phyloP scores from a whole-genome alignment of 2,113 vertebrate genomes.

The Strix uralensis region DNA sequence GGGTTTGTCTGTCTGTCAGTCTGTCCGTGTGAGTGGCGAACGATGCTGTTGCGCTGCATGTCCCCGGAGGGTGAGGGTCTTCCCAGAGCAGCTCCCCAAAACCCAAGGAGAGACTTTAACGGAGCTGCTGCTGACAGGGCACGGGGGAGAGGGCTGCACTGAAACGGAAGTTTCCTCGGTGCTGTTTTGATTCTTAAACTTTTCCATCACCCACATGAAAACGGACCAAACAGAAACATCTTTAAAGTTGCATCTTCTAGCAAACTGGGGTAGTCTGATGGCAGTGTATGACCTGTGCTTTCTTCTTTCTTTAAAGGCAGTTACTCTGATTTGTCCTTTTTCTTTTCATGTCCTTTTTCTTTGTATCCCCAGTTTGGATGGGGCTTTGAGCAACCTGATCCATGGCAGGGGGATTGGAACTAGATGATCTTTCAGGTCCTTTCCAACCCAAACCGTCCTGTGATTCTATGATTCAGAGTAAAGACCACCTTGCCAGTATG shows the following conservation, averaged over 20 bases:
- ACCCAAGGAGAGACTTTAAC: rapidly evolving
- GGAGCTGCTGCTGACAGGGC: rapidly evolving
- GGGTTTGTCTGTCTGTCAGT: too few species aligned
- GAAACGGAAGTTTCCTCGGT: background rate
- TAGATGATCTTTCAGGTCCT: too few species aligned
- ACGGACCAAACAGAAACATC: rapidly evolving
- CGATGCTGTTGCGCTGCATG: rapidly evolving
- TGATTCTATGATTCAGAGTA: background rate
- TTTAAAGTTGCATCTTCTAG: background rate
- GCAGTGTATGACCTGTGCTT: background rate
- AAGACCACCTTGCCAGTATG: background rate
- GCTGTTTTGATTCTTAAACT: background rate
- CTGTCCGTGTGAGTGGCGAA: background rate
- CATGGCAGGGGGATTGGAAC: too few species aligned
- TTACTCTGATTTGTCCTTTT: background rate
- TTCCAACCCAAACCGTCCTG: too few species aligned
- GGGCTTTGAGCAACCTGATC: too few species aligned
- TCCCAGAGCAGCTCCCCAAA: background rate
- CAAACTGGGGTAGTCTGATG: background rate
- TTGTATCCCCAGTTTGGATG: too few species aligned
- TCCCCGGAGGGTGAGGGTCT: background rate
- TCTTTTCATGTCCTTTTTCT: background rate
- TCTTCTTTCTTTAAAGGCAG: background rate
- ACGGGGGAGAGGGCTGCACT: background rate
- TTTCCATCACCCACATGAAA: rapidly evolving